Conservation (phyloP, 2,797 vertebrate genomes). For the Anniella stebbinsi region DNA sequence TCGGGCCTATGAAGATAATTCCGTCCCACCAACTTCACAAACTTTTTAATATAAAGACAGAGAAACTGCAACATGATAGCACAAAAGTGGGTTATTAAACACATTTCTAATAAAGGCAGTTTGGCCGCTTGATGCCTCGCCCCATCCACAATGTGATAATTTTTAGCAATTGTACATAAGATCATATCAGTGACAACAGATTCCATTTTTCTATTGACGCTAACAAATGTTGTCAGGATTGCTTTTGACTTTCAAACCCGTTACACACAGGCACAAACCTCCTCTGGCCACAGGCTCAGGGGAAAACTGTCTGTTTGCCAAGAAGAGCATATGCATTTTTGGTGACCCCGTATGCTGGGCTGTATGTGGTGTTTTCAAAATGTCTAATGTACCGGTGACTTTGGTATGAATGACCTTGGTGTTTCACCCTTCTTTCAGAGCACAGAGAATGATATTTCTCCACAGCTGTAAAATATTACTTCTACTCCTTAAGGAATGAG, state of each 20-base stretch:
- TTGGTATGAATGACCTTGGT: constrained; percentile 8
- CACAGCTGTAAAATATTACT: constrained; percentile 35
- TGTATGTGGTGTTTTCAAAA: not conserved
- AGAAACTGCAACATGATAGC: not conserved
- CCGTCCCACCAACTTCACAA: not conserved
- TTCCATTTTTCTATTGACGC: not conserved
- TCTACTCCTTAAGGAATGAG: constrained; percentile 20
- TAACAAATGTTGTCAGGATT: constrained; percentile 8
- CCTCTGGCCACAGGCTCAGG: not conserved
- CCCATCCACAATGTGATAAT: not conserved
- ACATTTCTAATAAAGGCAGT: not conserved
- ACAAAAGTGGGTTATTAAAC: no score
- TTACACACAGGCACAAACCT: not conserved
- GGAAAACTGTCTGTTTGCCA: not conserved
- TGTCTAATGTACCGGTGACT: not conserved
- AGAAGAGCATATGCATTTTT: constrained; percentile 6
- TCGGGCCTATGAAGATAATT: not conserved
- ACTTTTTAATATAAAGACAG: not conserved
- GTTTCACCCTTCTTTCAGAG: constrained; percentile 14
- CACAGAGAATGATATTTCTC: constrained; percentile 26
- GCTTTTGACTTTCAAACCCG: constrained; percentile 5
- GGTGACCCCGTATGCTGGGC: not conserved
- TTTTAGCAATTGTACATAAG: not conserved
- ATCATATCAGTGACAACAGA: not conserved
- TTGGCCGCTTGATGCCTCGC: not conserved